phyloP scores from a whole-genome alignment of 2,888 invertebrate genomes.

The Bimastos eiseni region DNA sequence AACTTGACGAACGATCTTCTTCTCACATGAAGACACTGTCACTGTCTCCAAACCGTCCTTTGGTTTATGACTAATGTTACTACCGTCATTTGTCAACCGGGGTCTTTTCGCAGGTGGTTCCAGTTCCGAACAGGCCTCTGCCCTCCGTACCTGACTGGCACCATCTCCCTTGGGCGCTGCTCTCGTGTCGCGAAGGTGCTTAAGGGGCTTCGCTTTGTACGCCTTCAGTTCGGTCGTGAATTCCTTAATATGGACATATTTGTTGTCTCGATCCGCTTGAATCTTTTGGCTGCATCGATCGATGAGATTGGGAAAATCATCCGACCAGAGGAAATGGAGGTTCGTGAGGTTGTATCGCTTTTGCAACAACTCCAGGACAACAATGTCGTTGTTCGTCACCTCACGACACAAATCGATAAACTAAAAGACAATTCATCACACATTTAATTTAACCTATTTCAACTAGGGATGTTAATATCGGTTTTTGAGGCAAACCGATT shows the following conservation, averaged over 20 bases:
- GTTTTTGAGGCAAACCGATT: no score
- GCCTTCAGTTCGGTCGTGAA: conserved; percentile 46
- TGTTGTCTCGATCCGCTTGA: conserved; percentile 14
- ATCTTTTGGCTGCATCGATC: conserved; percentile 16
- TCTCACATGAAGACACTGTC: background rate
- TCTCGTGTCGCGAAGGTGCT: conserved; percentile 19
- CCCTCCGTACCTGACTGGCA: background rate
- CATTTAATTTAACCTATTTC: no score
- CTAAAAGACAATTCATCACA: conserved; percentile 44
- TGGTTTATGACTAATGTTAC: background rate
- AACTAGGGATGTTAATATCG: no score
- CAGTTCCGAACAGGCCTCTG: background rate
- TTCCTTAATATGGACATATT: conserved; percentile 33
- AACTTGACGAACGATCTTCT: background rate
- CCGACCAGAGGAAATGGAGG: conserved; percentile 44
- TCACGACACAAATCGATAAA: conserved; percentile 48
- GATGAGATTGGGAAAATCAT: conserved; percentile 46
- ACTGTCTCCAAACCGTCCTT: background rate
- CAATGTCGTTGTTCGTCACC: conserved; percentile 36
- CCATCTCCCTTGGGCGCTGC: background rate
- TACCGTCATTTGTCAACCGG: background rate
- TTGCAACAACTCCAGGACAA: conserved; percentile 47
- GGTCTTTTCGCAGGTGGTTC: background rate
- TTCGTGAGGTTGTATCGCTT: conserved; percentile 49
- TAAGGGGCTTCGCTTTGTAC: conserved; percentile 37